Evolutionary conservation across 2,797 vertebrate genomes (phyloP), one percentile per base, ranked within the genome.

Genomic region (Tapera naevia): DNA sequence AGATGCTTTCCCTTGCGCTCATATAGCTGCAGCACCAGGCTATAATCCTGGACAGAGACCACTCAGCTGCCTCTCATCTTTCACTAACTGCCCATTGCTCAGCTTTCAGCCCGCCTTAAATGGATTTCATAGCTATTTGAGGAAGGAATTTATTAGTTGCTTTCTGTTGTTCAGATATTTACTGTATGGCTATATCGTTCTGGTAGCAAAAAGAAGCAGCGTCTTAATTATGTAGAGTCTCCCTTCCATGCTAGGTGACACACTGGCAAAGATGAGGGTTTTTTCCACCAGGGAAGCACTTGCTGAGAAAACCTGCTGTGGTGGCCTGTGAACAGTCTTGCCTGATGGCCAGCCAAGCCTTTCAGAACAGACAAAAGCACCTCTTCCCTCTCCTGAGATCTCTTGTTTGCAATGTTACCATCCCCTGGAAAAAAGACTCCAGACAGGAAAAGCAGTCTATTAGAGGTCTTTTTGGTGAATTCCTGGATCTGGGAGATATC

Each of bases 311-410:
- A 1, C 32, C 35, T 80, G 12, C 19, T 22, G 3, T 15, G 24
- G 13, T 33, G 32, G 23, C 13, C 73, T 0, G 0, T 58, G 39
- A 64, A 30, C 12, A 41, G 13, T 24, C 9, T 74, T 71, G 53
- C 35, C 60, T 41, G 60, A 12, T 23, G 21, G 32, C 21, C 33
- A 58, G 43, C 27, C 60, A 82, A 69, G 53, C 25, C 17, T 71
- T 56, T 50, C 0, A 1, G 30, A n/a, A 28, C 13, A 80, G 33
- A 41, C 1, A 0, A 48, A 24, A 35, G 7, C 15, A 64, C 22
- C 9, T 79, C 14, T 79, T 58, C 15, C 30, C 0, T 0, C 13
- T 56, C 62, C 62, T 25, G 35, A 17, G 10, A 58, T n/a, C 11
- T n/a, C 11, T 33, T 17, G 5, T 35, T 80, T 48, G 28, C n/a